These are phyloP conservation scores for Polypterus senegalus DNA, from an alignment of 2,113 vertebrate genomes.

Conservation along the genomic window DNA sequence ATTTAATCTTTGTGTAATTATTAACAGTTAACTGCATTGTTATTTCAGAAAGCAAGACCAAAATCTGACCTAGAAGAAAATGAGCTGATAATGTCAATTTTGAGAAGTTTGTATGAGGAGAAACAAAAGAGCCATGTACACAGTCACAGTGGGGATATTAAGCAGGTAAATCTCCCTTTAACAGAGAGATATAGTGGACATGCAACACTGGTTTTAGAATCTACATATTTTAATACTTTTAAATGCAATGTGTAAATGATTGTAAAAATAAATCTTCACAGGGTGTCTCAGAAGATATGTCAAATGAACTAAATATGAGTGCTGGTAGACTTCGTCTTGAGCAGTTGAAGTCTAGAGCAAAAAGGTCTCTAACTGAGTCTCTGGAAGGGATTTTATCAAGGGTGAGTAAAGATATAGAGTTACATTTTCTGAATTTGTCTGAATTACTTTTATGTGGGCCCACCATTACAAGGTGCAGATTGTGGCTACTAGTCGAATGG, in stretches of 20 bases:
- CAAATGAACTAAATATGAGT: conserved; percentile 49
- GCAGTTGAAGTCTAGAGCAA: conserved; percentile 76
- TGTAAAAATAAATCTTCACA: conserved; percentile 30
- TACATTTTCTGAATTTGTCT: no score
- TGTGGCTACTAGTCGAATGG: no score
- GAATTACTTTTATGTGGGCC: no score
- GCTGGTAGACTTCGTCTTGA: conserved; percentile 72
- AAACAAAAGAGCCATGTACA: conserved; percentile 75
- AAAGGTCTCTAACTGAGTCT: conserved; percentile 81
- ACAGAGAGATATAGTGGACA: no score
- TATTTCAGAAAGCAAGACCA: conserved; percentile 68
- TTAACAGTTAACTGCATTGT: conserved; percentile 1
- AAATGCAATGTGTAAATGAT: no score
- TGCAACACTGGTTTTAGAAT: no score
- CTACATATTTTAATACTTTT: no score
- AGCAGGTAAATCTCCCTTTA: conserved; percentile 47
- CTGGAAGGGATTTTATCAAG: conserved; percentile 67
- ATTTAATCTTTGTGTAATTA: neutral
- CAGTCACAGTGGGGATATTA: conserved; percentile 46
- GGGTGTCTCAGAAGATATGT: conserved; percentile 35
- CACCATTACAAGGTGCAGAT: no score
- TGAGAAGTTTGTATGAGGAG: conserved; percentile 79
- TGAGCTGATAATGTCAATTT: conserved; percentile 66
- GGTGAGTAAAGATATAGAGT: neutral
- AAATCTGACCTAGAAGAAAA: conserved; percentile 85